phyloP scores from a whole-genome alignment of 2,113 vertebrate genomes.

The Ceuthmochares aereus region DNA sequence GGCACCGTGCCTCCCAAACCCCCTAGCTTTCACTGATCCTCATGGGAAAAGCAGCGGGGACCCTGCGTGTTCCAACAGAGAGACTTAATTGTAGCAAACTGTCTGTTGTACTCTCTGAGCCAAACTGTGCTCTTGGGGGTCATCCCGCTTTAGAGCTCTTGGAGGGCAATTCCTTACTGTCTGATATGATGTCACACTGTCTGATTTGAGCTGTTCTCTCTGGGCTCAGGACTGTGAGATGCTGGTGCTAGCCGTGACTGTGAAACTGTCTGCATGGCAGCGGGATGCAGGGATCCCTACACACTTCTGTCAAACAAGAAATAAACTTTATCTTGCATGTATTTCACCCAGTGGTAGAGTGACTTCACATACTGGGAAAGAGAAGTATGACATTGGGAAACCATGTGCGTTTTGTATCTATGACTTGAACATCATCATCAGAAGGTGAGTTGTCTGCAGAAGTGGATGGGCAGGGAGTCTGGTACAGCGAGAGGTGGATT shows the following conservation, averaged over 20 bases:
- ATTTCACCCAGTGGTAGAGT: neutral
- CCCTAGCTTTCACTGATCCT: conserved; percentile 7
- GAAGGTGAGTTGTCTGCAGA: neutral
- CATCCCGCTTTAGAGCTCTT: neutral
- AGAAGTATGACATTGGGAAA: fast-evolving
- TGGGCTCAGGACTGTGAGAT: neutral
- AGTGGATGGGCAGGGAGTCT: neutral
- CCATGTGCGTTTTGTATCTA: fast-evolving
- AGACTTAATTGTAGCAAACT: neutral
- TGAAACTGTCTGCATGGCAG: neutral
- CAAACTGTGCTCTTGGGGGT: neutral
- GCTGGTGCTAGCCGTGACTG: neutral
- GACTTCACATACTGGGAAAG: neutral
- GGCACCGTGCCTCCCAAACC: conserved; percentile 55
- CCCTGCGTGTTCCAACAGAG: conserved; percentile 53
- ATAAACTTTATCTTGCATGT: fast-evolving
- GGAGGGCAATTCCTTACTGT: fast-evolving
- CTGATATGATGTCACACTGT: fast-evolving
- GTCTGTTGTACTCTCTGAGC: neutral
- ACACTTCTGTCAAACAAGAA: neutral
- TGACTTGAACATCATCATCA: fast-evolving
- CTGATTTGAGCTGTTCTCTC: neutral
- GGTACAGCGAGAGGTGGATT: neutral
- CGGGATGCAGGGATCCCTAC: neutral
- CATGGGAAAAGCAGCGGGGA: conserved; percentile 60